Conservation (phyloP, 2,797 vertebrate genomes). For the Melopsittacus undulatus region DNA sequence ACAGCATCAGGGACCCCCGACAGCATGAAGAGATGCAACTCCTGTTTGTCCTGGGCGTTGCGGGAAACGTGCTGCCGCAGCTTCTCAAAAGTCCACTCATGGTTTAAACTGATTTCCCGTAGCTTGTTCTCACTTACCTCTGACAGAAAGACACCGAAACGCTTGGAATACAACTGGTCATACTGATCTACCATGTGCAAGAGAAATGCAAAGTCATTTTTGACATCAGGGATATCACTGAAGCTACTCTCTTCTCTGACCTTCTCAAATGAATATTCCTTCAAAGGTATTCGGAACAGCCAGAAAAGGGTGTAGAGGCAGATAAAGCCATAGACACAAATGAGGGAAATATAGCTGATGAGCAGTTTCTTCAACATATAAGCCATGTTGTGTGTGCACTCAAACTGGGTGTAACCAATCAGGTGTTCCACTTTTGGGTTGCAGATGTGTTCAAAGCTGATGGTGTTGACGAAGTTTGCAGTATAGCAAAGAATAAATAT, state of each 20-base stretch:
- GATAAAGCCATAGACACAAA: conserved; percentile 93
- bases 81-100: conserved; percentile 98
- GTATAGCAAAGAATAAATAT: conserved; percentile 97
- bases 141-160: conserved; percentile 96
- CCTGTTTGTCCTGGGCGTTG: conserved; percentile 93
- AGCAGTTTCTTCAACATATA: conserved; percentile 97
- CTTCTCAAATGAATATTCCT: conserved; percentile 98
- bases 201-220: conserved; percentile 98
- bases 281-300: conserved; percentile 94
- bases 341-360: conserved; percentile 94
- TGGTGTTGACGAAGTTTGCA: conserved; percentile 93
- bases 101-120: conserved; percentile 94
- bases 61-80: conserved; percentile 92
- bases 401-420: conserved; percentile 91
- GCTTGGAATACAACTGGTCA: conserved; percentile 96
- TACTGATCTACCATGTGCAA: conserved; percentile 99
- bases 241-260: conserved; percentile 98
- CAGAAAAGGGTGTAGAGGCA: conserved; percentile 97
- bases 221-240: conserved; percentile 98
- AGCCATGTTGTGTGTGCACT: conserved; percentile 98
- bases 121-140: conserved; percentile 99
- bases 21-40: conserved; percentile 96
- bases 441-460: conserved; percentile 92
- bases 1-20: conserved; percentile 95
- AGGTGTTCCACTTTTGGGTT: conserved; percentile 92